These are phyloP conservation scores for Caradrina clavipalpis DNA, from an alignment of 2,888 invertebrate genomes.

Conservation along the genomic window DNA sequence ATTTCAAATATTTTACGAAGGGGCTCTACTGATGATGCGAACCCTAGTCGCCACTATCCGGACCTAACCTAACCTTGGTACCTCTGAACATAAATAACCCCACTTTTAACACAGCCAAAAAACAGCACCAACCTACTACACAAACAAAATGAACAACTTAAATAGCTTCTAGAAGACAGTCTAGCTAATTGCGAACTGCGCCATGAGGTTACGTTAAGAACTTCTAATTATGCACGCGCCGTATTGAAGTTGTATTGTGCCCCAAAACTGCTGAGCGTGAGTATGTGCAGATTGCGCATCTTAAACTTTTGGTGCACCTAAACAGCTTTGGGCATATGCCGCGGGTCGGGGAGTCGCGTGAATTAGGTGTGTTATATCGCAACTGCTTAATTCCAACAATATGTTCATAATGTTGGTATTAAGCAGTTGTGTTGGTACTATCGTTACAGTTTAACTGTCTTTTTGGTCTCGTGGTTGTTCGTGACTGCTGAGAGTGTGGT, in stretches of 20 bases:
- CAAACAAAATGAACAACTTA: conserved; percentile 36
- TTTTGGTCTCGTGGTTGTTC: too few species aligned
- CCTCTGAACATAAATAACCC: too few species aligned
- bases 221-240: conserved; percentile 45
- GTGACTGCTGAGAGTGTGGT: too few species aligned
- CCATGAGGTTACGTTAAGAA: conserved; percentile 42
- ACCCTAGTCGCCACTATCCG: too few species aligned
- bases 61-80: too few species aligned
- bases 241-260: conserved; percentile 48
- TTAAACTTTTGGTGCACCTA: conserved; percentile 36
- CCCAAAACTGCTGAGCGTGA: conserved; percentile 23
- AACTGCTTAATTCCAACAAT: too few species aligned
- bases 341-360: background rate
- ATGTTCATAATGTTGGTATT: background rate
- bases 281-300: conserved; percentile 37
- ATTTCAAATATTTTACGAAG: too few species aligned
- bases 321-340: conserved; percentile 8
- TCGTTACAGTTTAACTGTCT: background rate
- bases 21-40: too few species aligned
- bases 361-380: background rate
- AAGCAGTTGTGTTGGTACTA: background rate
- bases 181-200: conserved; percentile 37
- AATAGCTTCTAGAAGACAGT: conserved; percentile 27
- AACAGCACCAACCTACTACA: background rate
- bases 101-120: too few species aligned